Conservation (phyloP, 2,888 invertebrate species). For the Napeogenes inachia region DNA sequence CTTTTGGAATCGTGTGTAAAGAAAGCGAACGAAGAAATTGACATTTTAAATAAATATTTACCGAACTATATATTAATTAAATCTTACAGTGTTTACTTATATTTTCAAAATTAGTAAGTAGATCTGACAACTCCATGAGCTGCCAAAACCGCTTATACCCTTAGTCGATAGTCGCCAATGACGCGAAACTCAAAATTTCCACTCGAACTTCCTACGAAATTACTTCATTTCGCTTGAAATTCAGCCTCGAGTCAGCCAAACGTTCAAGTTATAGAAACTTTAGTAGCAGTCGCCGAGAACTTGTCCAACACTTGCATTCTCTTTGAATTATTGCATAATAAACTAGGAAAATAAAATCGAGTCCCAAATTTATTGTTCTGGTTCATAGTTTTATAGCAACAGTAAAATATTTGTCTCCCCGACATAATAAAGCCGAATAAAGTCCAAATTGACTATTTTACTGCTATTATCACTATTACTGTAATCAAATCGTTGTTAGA, state of each 20-base stretch:
- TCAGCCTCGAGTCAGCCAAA: slow-evolving; percentile 44
- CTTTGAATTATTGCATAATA: slow-evolving; percentile 64
- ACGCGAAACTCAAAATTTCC: slow-evolving; percentile 38
- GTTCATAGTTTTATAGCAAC: slow-evolving; percentile 56
- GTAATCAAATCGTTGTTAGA: too few relatives aligned
- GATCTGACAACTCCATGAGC: slow-evolving; percentile 15
- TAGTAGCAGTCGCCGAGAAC: slow-evolving; percentile 42
- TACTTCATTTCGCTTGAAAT: slow-evolving; percentile 49
- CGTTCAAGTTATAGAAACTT: slow-evolving; percentile 42
- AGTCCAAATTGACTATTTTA: too few relatives aligned
- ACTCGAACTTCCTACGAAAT: slow-evolving; percentile 40
- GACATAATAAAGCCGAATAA: too few relatives aligned
- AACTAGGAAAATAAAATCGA: slow-evolving; percentile 54
- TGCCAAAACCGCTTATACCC: slow-evolving; percentile 31
- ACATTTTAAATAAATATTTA: too few relatives aligned
- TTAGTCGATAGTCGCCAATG: slow-evolving; percentile 39
- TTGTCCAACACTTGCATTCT: slow-evolving; percentile 62
- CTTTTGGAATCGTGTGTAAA: too few relatives aligned
- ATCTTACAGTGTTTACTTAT: background rate
- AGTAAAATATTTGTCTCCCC: slow-evolving; percentile 45
- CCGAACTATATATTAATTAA: background rate
- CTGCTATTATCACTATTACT: too few relatives aligned
- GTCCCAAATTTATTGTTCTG: slow-evolving; percentile 52
- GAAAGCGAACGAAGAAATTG: background rate
- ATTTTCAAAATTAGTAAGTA: slow-evolving; percentile 14